These are phyloP conservation scores for Ictalurus furcatus DNA, from an alignment of 2,113 vertebrate species.

Conservation along the genomic window DNA sequence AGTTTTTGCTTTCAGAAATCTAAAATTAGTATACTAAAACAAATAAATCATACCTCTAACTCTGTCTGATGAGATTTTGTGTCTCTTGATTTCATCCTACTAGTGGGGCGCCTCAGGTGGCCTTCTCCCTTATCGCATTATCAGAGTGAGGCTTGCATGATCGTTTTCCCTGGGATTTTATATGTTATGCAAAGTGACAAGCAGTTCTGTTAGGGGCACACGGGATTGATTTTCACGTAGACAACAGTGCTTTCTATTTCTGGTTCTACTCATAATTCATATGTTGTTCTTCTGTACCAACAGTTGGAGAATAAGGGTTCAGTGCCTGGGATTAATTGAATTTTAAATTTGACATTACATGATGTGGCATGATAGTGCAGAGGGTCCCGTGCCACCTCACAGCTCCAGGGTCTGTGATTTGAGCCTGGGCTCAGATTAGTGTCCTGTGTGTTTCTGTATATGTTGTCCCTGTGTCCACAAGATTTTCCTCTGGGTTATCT, in stretches of 20 bases:
- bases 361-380: neutral
- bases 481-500: neutral
- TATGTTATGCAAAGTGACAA: conserved; percentile 58
- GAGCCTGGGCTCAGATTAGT: neutral
- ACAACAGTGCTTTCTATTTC: conserved; percentile 44
- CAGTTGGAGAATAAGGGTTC: conserved; percentile 37
- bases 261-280: conserved; percentile 55
- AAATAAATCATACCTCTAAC: conserved; percentile 27
- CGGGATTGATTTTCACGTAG: conserved; percentile 50
- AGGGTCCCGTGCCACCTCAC: neutral
- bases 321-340: conserved; percentile 43
- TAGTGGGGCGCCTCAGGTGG: conserved; percentile 19
- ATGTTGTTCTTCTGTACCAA: conserved; percentile 36
- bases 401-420: neutral
- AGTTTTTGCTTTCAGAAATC: conserved; percentile 22
- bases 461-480: neutral
- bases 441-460: neutral
- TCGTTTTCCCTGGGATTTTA: conserved; percentile 43
- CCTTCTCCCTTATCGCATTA: conserved; percentile 40
- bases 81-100: conserved; percentile 18
- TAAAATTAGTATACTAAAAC: conserved; percentile 33
- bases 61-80: conserved; percentile 21
- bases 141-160: conserved; percentile 18
- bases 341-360: conserved; percentile 26
- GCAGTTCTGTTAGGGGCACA: conserved; percentile 48